Evolutionary conservation across 1,140 invertebrate genomes (phyloP).

Genomic region (Nixonia krombeini): DNA sequence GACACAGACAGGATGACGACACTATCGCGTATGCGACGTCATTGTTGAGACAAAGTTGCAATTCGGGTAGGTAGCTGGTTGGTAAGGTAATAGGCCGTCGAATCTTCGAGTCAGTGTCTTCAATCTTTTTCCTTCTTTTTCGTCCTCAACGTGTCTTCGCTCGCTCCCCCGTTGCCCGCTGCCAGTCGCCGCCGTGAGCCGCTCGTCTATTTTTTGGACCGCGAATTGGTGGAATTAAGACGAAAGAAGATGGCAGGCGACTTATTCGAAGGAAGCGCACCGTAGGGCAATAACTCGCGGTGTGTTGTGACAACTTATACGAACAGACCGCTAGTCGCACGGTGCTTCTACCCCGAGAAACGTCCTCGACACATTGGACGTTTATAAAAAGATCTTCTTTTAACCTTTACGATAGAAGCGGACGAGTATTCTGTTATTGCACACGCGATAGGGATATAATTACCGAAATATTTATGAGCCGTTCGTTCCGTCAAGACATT

Average conservation of each 20-base stretch:
- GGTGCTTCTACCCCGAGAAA: not conserved
- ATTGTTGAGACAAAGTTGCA: constrained; percentile 30
- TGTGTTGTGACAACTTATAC: constrained; percentile 2
- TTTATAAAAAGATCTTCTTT: constrained; percentile 5
- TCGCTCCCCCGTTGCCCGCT: not conserved
- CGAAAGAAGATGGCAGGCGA: constrained; percentile 17
- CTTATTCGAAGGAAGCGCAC: constrained; percentile 19
- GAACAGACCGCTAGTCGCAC: constrained; percentile 14
- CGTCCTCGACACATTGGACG: constrained; percentile 1
- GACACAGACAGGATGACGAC: constrained; percentile 1
- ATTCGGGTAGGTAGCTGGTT: no score
- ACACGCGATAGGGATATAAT: no score
- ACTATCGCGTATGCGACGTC: constrained; percentile 7
- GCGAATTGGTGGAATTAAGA: constrained; percentile 33
- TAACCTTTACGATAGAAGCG: not conserved
- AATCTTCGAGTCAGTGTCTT: no score
- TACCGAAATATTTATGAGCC: no score
- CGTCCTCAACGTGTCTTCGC: constrained; percentile 9
- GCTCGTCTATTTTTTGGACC: constrained; percentile 33
- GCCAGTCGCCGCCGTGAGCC: constrained; percentile 1
- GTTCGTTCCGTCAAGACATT: no score
- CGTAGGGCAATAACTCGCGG: constrained; percentile 1
- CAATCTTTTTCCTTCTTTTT: no score
- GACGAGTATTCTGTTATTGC: not conserved
- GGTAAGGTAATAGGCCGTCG: constrained; percentile 13